Evolutionary conservation across 2,888 invertebrate genomes (phyloP).

Genomic region (Dysmachus trigonus): DNA sequence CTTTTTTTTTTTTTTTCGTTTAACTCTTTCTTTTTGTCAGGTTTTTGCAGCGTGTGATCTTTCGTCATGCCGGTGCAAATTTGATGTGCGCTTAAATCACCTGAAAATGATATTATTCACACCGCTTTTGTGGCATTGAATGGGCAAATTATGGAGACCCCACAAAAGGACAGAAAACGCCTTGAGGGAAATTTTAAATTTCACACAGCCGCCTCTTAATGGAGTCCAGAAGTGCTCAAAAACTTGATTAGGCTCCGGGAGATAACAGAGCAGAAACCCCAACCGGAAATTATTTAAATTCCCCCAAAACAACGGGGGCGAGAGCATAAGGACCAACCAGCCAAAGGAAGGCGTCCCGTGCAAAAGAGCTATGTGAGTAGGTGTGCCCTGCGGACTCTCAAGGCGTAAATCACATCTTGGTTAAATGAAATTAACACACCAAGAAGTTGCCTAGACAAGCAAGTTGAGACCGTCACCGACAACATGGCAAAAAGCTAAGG

Average conservation of each 20-base stretch:
- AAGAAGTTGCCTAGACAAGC: constrained; percentile 36
- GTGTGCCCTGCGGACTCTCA: constrained; percentile 14
- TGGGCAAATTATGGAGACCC: background rate
- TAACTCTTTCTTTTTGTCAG: background rate
- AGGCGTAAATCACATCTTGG: constrained; percentile 33
- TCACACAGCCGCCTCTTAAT: background rate
- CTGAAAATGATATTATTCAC: constrained; percentile 4
- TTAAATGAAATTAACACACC: constrained; percentile 41
- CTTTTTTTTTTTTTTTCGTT: background rate
- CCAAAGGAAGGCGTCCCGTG: background rate
- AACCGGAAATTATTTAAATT: constrained; percentile 1
- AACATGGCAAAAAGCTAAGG: constrained; percentile 24
- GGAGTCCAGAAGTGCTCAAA: background rate
- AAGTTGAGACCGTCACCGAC: constrained; percentile 17
- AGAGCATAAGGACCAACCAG: background rate
- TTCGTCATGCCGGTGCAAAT: constrained; percentile 9
- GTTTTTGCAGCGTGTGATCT: constrained; percentile 8
- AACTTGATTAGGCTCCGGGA: background rate
- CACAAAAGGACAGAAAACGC: background rate
- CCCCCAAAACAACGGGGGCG: background rate
- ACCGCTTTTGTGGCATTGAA: background rate
- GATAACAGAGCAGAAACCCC: background rate
- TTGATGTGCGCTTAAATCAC: background rate
- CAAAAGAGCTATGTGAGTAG: background rate
- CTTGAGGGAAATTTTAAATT: background rate